These are phyloP conservation scores for Sepioteuthis lessoniana DNA, from an alignment of 2,888 invertebrate species.

Conservation along the genomic window DNA sequence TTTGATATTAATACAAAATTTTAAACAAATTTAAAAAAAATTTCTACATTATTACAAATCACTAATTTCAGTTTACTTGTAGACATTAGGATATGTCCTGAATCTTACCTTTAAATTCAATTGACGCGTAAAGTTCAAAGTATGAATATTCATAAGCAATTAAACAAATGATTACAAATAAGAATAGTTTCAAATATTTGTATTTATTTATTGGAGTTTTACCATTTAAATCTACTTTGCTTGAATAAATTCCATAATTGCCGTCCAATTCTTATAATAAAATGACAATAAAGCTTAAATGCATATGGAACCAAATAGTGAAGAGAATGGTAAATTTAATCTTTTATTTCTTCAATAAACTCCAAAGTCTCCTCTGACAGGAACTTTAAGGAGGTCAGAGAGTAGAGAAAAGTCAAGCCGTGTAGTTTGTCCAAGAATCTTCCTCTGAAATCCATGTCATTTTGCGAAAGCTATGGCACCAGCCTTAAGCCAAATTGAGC, in stretches of 20 bases:
- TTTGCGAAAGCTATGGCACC: not conserved
- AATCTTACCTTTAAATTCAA: too few species aligned
- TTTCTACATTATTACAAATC: too few species aligned
- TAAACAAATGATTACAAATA: too few species aligned
- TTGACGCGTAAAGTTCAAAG: too few species aligned
- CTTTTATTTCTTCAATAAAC: slow-evolving; percentile 21
- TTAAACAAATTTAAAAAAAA: too few species aligned
- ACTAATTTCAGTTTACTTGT: too few species aligned
- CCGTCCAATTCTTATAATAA: not conserved
- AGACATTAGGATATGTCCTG: too few species aligned
- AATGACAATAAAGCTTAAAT: not conserved
- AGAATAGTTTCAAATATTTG: too few species aligned
- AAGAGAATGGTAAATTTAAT: slow-evolving; percentile 23
- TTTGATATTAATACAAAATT: too few species aligned
- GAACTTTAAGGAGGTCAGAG: slow-evolving; percentile 23
- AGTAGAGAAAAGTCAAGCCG: not conserved
- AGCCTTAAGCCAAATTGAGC: slow-evolving; percentile 33
- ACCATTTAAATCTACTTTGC: not conserved
- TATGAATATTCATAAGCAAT: too few species aligned
- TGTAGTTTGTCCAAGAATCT: not conserved
- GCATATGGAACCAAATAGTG: not conserved
- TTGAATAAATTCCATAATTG: not conserved
- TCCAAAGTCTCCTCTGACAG: not conserved
- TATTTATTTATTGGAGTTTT: not conserved
- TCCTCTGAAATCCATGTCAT: slow-evolving; percentile 7